Percentiles rank a stretch among this genome's conserved stretches.
These are phyloP conservation scores for Procavia capensis DNA, from an alignment of 2,113 vertebrate genomes.

Conservation along the genomic window DNA sequence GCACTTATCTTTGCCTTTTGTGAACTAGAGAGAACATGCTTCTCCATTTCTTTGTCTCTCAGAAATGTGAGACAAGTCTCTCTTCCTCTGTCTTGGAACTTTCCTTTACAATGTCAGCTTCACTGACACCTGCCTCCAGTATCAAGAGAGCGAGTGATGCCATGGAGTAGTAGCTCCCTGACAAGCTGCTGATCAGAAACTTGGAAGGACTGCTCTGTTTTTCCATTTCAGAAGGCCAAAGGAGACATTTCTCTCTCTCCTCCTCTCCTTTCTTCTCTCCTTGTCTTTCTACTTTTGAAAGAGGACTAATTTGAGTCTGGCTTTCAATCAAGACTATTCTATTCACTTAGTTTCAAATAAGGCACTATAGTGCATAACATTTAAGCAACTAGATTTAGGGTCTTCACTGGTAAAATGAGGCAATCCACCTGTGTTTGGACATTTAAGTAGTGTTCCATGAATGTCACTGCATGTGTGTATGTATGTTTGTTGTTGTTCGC, in stretches of 20 bases:
- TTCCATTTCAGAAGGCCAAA: background rate
- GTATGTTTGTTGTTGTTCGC: background rate
- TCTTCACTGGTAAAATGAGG: background rate
- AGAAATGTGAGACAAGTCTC: conserved; percentile 66
- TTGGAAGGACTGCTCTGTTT: conserved; percentile 39
- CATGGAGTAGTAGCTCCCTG: background rate
- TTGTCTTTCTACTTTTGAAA: conserved; percentile 11
- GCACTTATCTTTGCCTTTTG: conserved; percentile 66
- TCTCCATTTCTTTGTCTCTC: conserved; percentile 76
- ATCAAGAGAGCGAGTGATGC: conserved; percentile 47
- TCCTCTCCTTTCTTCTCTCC: background rate
- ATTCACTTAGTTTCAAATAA: conserved; percentile 16
- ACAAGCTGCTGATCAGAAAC: conserved; percentile 45
- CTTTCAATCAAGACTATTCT: conserved; percentile 51
- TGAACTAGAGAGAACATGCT: conserved; percentile 56
- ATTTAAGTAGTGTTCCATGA: background rate
- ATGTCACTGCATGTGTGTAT: background rate
- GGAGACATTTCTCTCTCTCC: background rate
- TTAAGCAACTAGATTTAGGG: background rate
- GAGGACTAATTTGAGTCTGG: conserved; percentile 47
- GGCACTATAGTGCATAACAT: background rate
- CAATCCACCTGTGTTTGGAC: background rate
- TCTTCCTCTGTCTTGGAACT: conserved; percentile 67
- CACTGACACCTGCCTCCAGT: background rate
- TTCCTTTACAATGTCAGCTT: conserved; percentile 42